Conservation (phyloP, 2,888 invertebrate genomes). For the Cancer borealis region DNA sequence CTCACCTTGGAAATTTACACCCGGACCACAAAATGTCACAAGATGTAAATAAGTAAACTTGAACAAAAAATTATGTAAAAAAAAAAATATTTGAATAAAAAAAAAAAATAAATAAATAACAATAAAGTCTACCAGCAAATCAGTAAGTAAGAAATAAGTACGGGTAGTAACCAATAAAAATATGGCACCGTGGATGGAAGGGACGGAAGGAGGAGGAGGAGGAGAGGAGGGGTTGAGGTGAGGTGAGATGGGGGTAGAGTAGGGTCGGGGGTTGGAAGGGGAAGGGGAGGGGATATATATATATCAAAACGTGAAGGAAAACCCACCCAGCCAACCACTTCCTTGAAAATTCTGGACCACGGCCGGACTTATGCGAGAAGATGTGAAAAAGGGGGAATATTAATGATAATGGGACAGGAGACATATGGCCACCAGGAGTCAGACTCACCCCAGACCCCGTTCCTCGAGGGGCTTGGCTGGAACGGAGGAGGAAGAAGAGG, state of each 20-base stretch:
- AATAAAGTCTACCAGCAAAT: not conserved
- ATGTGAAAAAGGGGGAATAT: conserved; percentile 52
- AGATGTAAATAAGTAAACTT: not conserved
- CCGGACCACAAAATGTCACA: not conserved
- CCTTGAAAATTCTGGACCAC: not conserved
- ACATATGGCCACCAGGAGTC: conserved; percentile 41
- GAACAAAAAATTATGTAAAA: not conserved
- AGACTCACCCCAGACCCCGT: not conserved
- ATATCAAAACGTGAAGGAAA: conserved; percentile 8
- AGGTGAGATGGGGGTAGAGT: too few relatives aligned
- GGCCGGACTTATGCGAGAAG: conserved; percentile 33
- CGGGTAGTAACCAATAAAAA: not conserved
- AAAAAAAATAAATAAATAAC: not conserved
- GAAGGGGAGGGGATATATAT: not conserved
- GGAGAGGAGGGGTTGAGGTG: too few relatives aligned
- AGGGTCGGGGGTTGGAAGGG: not conserved
- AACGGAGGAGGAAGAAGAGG: not conserved
- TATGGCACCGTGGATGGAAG: not conserved
- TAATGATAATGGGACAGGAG: conserved; percentile 56
- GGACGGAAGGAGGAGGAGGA: not conserved
- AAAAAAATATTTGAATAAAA: not conserved
- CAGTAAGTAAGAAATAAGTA: too few relatives aligned
- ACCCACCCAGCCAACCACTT: not conserved
- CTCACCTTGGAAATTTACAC: not conserved
- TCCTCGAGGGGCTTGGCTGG: conserved; percentile 8